Evolutionary conservation across 2,113 vertebrate genomes (phyloP), one percentile per base, ranked within the genome.

Genomic region (Noturus placidus): DNA sequence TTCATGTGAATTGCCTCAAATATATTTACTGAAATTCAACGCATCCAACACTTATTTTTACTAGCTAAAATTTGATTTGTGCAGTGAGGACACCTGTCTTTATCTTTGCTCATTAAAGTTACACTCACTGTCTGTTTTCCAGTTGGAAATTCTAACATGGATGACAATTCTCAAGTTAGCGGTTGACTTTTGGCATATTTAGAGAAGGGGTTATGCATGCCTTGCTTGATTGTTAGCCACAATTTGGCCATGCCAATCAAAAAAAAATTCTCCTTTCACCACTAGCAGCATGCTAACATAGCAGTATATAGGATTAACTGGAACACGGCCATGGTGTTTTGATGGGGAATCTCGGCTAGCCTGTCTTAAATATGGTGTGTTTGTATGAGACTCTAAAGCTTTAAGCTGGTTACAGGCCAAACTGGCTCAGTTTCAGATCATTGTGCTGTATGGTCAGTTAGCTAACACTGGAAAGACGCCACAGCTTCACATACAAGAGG

Each of bases 331-430:
- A 30, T 50, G 11, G 15, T 30, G 38, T 67, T 50, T 50, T 69
- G 15, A 52, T 56, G 50, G 30, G 83, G 19, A 84, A 56, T 25
- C 10, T 22, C 38, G 5, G 33, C 38, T 70, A 11, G 61, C 27
- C 35, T 35, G 27, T 88, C 82, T 85, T 65, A 57, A 30, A 61
- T 59, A 59, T 20, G 57, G 69, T 52, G 63, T 57, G 77, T 86
- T 89, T 42, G 50, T 35, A 57, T 22, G 42, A 77, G 25, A 77
- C 25, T 5, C 74, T 77, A 77, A 33, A 33, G 54, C 4, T 80
- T 57, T 91, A 90, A 92, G 84, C 78, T 86, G 78, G 89, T 82
- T 84, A 86, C 56, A 67, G 69, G 35, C 63, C 90, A 87, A 85
- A 69, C 70, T 87, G 87, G 80, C 85, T 87, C 79, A 33, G 84